Evolutionary conservation across 2,888 invertebrate genomes (phyloP).

Genomic region (Callinectes sapidus): DNA sequence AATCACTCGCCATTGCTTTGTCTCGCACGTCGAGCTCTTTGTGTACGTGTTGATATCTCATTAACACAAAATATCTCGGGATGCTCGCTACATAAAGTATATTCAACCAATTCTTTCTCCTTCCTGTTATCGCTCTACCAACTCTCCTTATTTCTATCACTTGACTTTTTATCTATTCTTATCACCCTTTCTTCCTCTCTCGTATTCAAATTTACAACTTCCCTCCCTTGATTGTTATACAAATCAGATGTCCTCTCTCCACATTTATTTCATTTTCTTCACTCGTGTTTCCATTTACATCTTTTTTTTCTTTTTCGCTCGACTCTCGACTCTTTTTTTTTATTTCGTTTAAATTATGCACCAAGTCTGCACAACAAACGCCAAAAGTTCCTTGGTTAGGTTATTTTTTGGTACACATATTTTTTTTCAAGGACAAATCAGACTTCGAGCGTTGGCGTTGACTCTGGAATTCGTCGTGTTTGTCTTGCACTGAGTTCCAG

Average conservation of each 20-base stretch:
- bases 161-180: background rate
- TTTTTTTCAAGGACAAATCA: conserved; percentile 20
- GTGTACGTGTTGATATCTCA: conserved; percentile 27
- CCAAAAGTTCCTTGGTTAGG: background rate
- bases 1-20: conserved; percentile 14
- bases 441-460: background rate
- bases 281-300: background rate
- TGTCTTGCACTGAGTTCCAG: conserved; percentile 3
- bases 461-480: conserved; percentile 35
- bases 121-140: conserved; percentile 15
- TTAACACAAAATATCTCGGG: conserved; percentile 21
- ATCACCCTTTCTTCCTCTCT: conserved; percentile 23
- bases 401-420: background rate
- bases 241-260: conserved; percentile 20
- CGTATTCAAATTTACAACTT: conserved; percentile 29
- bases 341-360: background rate
- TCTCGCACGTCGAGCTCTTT: conserved; percentile 10
- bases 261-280: background rate
- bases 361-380: conserved; percentile 31
- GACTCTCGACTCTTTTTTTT: background rate
- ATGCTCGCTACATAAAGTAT: background rate
- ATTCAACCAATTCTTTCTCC: conserved; percentile 2
- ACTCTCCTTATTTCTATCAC: conserved; percentile 7
- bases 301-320: conserved; percentile 15
- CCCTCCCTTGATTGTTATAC: background rate